A percentile compares a stretch with the other conserved stretches of the same genome.
phyloP scores from a whole-genome alignment of 2,888 invertebrate genomes.

The Palloptera scutellata region DNA sequence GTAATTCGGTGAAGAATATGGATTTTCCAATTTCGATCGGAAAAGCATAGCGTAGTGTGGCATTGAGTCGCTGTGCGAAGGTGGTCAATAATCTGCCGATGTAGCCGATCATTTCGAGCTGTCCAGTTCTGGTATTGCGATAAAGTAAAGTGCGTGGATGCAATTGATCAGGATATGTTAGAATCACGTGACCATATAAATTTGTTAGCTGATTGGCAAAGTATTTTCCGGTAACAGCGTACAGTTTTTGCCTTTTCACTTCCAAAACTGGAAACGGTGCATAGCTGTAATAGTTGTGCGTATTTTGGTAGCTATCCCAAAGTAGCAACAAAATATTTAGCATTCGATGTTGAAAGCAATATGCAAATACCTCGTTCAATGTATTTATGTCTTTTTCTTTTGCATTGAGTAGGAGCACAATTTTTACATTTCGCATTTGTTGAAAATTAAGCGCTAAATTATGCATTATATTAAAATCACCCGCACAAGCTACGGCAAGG shows the following conservation, averaged over 20 bases:
- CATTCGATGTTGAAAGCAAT: background rate
- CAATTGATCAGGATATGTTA: constrained; percentile 15
- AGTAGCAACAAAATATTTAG: constrained; percentile 8
- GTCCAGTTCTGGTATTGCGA: constrained; percentile 4
- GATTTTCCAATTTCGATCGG: constrained; percentile 16
- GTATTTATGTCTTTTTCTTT: background rate
- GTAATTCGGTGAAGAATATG: background rate
- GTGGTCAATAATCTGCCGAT: background rate
- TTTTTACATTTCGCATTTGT: background rate
- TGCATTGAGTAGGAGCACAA: background rate
- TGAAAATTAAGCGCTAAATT: background rate
- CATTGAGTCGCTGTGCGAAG: constrained; percentile 9
- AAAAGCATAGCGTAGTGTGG: background rate
- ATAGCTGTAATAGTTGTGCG: background rate
- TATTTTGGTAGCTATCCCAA: background rate
- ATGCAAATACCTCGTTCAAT: background rate
- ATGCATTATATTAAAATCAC: no score
- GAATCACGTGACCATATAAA: constrained; percentile 6
- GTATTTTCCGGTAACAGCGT: background rate
- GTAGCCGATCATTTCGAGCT: constrained; percentile 6
- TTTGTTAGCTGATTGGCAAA: constrained; percentile 19
- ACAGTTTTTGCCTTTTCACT: background rate
- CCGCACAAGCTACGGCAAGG: no score
- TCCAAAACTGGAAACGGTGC: background rate
- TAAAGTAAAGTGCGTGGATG: constrained; percentile 18